Evolutionary conservation across 2,888 invertebrate genomes (phyloP), one percentile per base, ranked within the genome.

Genomic region (Lottia scabra): DNA sequence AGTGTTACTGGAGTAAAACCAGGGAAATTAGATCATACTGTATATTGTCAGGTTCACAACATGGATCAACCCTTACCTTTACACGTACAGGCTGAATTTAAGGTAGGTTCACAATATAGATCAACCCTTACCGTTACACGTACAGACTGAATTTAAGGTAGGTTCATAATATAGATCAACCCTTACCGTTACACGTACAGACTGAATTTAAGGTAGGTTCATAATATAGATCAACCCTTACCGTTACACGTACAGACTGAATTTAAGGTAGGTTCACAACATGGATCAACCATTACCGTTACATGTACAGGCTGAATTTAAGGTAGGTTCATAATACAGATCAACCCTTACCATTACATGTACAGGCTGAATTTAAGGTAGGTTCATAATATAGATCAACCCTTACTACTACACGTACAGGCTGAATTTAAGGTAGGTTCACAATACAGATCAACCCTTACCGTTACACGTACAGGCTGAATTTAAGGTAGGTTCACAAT

Each of bases 71-170:
- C 89, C 3, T 75, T 89, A 13, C 83, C 83, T 66, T 79, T 89
- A 19, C 83, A 84, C 70, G 85, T 89, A 5, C 81, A 88, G 63
- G 86, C 85, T 26, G 85, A 87, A n/a, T 82, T 89, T 68, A 89
- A 87, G 85, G 89, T 89, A 73, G 70, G 8, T 23, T 1, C 5
- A 4, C 30, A 30, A 2, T 30, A 30, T 30, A 30, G 30, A 30
- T 30, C 83, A 88, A 62, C 89, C 89, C 3, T 75, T 89, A 13
- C 83, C 83, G 65, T 79, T 89, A 19, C 83, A 84, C 70, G 85
- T 89, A 5, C 81, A 88, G 63, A 86, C 85, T 26, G 85, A 87
- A n/a, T 82, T 89, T 68, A 89, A 87, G 85, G 89, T 89, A 73
- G 70, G 8, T 23, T 1, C 5, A 4, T 5, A 30, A 2, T 30